Base-by-base conservation (phyloP, 2,888 invertebrate genomes). In the Stenurella melanura region DNA sequence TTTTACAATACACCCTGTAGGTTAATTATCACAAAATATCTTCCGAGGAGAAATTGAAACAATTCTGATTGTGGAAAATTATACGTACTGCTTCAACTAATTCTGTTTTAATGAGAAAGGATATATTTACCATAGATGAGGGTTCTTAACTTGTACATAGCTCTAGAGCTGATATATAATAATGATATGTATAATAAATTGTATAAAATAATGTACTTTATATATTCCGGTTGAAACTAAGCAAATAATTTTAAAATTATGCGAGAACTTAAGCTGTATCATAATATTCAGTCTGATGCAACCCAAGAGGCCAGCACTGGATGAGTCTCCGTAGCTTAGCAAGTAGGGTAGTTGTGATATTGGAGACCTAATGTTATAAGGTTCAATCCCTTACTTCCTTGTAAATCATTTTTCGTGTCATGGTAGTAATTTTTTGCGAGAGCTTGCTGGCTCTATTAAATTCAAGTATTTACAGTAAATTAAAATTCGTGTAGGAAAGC, bases 21-120 rank as follows among this genome's bases (percentile, higher is more conserved):
- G 63, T 64, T 73, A 64, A 73, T 54, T 73, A 73, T 73, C 57
- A 66, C 64, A 70, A 70, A 42, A 70, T 30, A 58, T 60, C 12
- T 34, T 60, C 30, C 30, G 58, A 58, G 19, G 19, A 60, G 38
- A 69, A 68, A 54, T 54, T 58, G 5, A 50, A 50, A 50, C n/a
- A n/a, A 50, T 64, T 17, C 18, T 64, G 42, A 64, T 19, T 61
- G n/a, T 17, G 38, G 42, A 42, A 15, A 18, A 38, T 18, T 19
- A 42, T 17, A 7, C 26, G 34, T 38, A 19, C 30, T 34, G 15
- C 12, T 42, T 12, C 30, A n/a, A 26, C 26, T 42, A 64, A 42
- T 42, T 42, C 1, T 38, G 15, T n/a, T 61, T n/a, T 26, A 38
- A 61, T 30, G 18, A 26, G 17, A n/a, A 9, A 63, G n/a, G 1